Conservation (phyloP, 2,888 invertebrate species). For the Eilema caniola region DNA sequence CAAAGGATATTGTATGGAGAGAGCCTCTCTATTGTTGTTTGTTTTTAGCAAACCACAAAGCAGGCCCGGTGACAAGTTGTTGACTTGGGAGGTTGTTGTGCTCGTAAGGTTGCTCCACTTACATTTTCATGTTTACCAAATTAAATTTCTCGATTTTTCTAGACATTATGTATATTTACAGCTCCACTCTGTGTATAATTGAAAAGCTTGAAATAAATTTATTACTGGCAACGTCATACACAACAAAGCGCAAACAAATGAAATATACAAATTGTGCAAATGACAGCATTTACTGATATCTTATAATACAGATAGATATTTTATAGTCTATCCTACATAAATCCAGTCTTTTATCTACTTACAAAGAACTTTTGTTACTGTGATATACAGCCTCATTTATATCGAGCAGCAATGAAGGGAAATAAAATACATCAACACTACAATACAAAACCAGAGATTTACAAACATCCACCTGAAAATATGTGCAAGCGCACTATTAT, state of each 20-base stretch:
- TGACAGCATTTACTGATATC: background rate
- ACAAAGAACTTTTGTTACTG: conserved; percentile 18
- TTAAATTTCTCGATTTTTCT: background rate
- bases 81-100: conserved; percentile 64
- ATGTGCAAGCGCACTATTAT: conserved; percentile 41
- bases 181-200: too few species aligned
- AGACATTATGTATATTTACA: background rate
- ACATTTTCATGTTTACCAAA: background rate
- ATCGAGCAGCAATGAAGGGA: conserved; percentile 32
- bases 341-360: background rate
- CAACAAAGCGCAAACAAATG: background rate
- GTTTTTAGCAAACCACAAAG: conserved; percentile 77
- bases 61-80: conserved; percentile 81
- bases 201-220: background rate
- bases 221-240: background rate
- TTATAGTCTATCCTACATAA: background rate
- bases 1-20: conserved; percentile 86
- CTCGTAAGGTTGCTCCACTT: conserved; percentile 64
- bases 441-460: conserved; percentile 45
- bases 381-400: conserved; percentile 21
- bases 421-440: conserved; percentile 50
- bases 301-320: background rate
- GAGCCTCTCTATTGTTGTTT: conserved; percentile 80
- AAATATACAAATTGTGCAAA: background rate
- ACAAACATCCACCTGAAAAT: conserved; percentile 34